Percentiles rank a stretch among this genome's conserved stretches.
phyloP scores from a whole-genome alignment of 2,797 vertebrate species.

The Smutsia gigantea region DNA sequence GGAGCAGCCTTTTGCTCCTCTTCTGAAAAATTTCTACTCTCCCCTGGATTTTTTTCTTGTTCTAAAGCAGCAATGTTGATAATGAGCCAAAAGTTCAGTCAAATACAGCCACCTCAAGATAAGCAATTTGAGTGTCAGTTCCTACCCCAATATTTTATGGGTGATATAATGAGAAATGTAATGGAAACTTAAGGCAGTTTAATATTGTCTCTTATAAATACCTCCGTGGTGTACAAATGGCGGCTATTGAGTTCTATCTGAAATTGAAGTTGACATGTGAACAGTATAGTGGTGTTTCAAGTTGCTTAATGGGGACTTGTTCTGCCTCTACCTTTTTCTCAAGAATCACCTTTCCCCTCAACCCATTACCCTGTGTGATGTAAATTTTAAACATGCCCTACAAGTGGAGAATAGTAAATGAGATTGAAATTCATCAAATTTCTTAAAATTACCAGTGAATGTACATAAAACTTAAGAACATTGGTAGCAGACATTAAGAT shows the following conservation, averaged over 20 bases:
- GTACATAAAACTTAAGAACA: background rate
- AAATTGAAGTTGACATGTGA: background rate
- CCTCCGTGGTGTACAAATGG: background rate
- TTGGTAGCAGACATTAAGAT: background rate
- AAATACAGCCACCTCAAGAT: background rate
- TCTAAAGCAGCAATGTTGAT: background rate
- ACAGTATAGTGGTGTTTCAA: background rate
- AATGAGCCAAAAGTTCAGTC: background rate
- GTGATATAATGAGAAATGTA: background rate
- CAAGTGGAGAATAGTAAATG: slow-evolving; percentile 14
- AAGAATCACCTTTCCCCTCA: background rate
- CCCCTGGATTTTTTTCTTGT: background rate
- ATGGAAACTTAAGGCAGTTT: background rate
- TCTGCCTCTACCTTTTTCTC: background rate
- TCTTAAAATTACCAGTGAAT: slow-evolving; percentile 11
- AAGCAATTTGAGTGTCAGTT: background rate
- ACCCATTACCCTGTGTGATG: background rate
- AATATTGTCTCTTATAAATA: background rate
- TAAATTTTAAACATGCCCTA: background rate
- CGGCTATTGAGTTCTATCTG: background rate
- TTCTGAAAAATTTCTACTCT: background rate
- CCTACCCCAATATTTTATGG: background rate
- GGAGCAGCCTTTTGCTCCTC: background rate
- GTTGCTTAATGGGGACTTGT: background rate
- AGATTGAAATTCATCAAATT: background rate